These are phyloP conservation scores for Phania funesta DNA, from an alignment of 2,888 invertebrate genomes.

Conservation along the genomic window DNA sequence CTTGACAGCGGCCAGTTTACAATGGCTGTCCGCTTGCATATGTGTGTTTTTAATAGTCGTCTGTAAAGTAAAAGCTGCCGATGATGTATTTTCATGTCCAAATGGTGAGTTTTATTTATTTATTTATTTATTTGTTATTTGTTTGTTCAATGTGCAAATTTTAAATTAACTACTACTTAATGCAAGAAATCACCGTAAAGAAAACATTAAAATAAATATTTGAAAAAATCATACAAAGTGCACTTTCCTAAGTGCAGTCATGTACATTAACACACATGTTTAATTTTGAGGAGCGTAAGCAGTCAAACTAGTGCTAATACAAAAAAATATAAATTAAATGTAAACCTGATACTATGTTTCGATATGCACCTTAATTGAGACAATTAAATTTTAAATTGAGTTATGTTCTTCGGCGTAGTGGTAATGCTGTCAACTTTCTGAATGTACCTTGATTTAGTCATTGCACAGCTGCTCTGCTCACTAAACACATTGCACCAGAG, in stretches of 20 bases:
- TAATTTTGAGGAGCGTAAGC: neutral
- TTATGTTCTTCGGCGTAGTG: too few relatives aligned
- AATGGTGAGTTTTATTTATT: conserved; percentile 79
- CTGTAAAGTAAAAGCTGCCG: conserved; percentile 70
- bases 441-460: too few relatives aligned
- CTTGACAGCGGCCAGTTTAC: conserved; percentile 79
- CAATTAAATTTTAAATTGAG: too few relatives aligned
- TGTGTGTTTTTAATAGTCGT: conserved; percentile 71
- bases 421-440: too few relatives aligned
- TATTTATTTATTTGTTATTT: too few relatives aligned
- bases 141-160: neutral
- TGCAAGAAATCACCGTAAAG: conserved; percentile 14
- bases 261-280: conserved; percentile 3
- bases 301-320: conserved; percentile 2
- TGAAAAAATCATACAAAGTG: conserved; percentile 14
- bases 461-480: too few relatives aligned
- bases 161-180: conserved; percentile 22
- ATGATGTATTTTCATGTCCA: conserved; percentile 80
- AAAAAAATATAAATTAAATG: too few relatives aligned
- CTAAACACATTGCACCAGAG: too few relatives aligned
- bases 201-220: neutral
- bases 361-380: too few relatives aligned
- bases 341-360: too few relatives aligned
- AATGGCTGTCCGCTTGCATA: conserved; percentile 80
- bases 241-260: conserved; percentile 39